Evolutionary conservation across 2,888 invertebrate genomes (phyloP).

Genomic region (Pammene fasciana): DNA sequence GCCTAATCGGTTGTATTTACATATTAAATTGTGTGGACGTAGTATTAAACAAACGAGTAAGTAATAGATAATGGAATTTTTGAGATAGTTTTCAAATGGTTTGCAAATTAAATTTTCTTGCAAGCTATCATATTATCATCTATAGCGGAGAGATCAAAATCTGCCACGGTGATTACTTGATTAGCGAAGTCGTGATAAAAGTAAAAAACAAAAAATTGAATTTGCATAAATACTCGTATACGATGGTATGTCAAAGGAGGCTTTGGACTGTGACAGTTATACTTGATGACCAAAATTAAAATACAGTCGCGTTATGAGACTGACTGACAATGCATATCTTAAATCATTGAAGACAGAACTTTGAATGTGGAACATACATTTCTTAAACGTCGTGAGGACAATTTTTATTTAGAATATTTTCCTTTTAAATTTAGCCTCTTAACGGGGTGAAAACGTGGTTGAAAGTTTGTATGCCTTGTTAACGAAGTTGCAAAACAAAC

Average conservation of each 20-base stretch:
- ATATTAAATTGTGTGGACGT: conserved; percentile 15
- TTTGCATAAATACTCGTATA: conserved; percentile 5
- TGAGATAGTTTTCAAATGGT: conserved; percentile 9
- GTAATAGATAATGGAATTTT: conserved; percentile 1
- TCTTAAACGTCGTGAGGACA: too few relatives aligned
- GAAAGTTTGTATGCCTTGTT: too few relatives aligned
- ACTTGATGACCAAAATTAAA: background rate
- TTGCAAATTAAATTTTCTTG: background rate
- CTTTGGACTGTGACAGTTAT: background rate
- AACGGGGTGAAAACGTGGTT: too few relatives aligned
- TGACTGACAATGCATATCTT: too few relatives aligned
- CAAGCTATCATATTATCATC: background rate
- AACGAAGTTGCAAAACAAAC: too few relatives aligned
- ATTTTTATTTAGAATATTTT: too few relatives aligned
- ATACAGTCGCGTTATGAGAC: too few relatives aligned
- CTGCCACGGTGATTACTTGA: background rate
- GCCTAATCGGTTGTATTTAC: conserved; percentile 33
- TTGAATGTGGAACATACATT: too few relatives aligned
- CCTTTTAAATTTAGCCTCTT: too few relatives aligned
- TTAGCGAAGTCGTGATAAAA: background rate
- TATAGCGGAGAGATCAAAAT: background rate
- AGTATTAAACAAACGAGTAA: too few relatives aligned
- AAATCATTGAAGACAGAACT: too few relatives aligned
- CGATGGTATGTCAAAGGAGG: background rate
- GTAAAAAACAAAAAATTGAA: background rate